Conservation (phyloP, 1,140 invertebrate genomes). For the Odontomachus brunneus region DNA sequence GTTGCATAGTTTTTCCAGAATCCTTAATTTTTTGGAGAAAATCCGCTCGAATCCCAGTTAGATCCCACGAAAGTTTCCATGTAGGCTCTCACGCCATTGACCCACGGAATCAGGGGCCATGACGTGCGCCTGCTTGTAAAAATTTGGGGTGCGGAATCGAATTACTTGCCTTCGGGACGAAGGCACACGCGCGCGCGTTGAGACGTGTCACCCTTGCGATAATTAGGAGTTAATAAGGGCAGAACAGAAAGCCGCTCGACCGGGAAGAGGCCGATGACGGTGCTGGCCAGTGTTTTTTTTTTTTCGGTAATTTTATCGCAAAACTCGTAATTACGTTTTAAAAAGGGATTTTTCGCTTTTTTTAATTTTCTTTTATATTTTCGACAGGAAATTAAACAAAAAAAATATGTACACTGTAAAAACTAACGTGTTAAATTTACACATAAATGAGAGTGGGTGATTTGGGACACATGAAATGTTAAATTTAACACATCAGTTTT, state of each 20-base stretch:
- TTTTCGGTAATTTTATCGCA: neutral
- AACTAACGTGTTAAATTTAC: too few species aligned
- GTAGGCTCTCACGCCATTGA: neutral
- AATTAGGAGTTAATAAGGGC: constrained; percentile 43
- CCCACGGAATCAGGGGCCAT: constrained; percentile 9
- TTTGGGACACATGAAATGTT: too few species aligned
- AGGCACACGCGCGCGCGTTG: neutral
- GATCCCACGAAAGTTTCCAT: too few species aligned
- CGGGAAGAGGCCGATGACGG: neutral
- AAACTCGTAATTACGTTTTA: neutral
- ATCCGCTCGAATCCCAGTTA: too few species aligned
- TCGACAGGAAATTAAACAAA: constrained; percentile 19
- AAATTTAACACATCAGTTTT: too few species aligned
- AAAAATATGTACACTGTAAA: too few species aligned
- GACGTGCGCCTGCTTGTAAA: constrained; percentile 50
- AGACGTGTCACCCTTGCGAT: constrained; percentile 12
- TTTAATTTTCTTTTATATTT: neutral
- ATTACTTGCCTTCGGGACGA: constrained; percentile 44
- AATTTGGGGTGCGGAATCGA: constrained; percentile 51
- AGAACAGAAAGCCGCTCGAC: constrained; percentile 5
- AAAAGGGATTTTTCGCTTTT: neutral
- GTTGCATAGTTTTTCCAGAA: too few species aligned
- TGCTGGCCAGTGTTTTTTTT: too few species aligned
- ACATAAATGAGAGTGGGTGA: too few species aligned
- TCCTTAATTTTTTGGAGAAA: too few species aligned